These are phyloP conservation scores for Julus scanicus DNA, from an alignment of 2,888 invertebrate species.

Conservation along the genomic window DNA sequence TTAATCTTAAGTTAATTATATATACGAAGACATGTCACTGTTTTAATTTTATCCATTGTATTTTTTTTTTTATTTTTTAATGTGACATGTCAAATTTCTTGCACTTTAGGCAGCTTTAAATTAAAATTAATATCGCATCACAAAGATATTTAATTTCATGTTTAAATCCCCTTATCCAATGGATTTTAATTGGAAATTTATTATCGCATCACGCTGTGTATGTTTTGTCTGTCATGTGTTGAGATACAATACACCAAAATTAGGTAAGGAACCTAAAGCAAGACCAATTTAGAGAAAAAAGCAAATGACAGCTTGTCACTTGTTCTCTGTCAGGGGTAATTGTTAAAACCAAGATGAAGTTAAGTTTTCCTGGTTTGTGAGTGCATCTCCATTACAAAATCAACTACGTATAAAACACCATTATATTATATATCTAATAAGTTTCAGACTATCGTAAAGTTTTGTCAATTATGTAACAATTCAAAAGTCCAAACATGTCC, in stretches of 20 bases:
- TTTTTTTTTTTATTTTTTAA: not conserved
- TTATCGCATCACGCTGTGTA: not conserved
- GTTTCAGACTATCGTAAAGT: not conserved
- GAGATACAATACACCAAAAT: not conserved
- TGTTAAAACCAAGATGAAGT: not conserved
- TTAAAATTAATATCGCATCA: not conserved
- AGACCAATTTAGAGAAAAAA: not conserved
- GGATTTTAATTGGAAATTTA: not conserved
- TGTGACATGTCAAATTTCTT: not conserved
- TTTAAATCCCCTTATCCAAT: not conserved
- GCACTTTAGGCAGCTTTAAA: not conserved
- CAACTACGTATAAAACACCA: not conserved
- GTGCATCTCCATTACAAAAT: not conserved
- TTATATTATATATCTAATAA: not conserved
- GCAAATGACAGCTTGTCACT: not conserved
- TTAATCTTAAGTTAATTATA: too few relatives aligned
- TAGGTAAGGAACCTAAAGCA: not conserved
- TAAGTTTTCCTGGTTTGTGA: not conserved
- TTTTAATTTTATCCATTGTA: too few relatives aligned
- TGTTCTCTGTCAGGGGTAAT: not conserved
- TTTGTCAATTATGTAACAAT: not conserved
- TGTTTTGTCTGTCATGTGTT: not conserved
- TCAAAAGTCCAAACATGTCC: not conserved
- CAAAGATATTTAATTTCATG: not conserved
- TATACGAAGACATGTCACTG: too few relatives aligned